Conservation (phyloP, 2,888 invertebrate species). For the Panorpa germanica region DNA sequence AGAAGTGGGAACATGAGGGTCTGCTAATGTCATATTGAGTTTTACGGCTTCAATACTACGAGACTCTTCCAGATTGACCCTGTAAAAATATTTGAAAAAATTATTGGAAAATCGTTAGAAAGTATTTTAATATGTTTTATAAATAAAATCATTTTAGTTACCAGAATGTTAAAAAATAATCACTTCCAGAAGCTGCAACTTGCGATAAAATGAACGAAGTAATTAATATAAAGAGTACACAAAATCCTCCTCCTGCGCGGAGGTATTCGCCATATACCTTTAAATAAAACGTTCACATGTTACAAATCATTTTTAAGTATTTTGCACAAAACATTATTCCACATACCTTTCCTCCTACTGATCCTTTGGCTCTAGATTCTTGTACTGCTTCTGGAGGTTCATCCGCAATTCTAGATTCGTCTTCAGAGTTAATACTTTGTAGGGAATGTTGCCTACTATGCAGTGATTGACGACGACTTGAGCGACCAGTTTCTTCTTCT, state of each 20-base stretch:
- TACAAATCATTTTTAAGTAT: no score
- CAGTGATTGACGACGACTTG: constrained; percentile 15
- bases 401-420: constrained; percentile 24
- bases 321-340: no score
- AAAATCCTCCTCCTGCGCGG: constrained; percentile 46
- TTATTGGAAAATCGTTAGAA: constrained; percentile 1
- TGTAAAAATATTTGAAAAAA: constrained; percentile 18
- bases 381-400: constrained; percentile 23
- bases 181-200: constrained; percentile 48
- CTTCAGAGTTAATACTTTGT: constrained; percentile 30
- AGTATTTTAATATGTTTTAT: constrained; percentile 9
- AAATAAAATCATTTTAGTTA: constrained; percentile 18
- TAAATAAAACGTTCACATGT: no score
- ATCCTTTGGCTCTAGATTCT: constrained; percentile 41
- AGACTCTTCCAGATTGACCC: constrained; percentile 36
- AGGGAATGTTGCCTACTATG: constrained; percentile 18
- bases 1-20: not conserved
- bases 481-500: constrained; percentile 18
- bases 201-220: constrained; percentile 46
- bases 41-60: constrained; percentile 9
- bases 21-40: not conserved
- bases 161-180: constrained; percentile 67
- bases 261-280: constrained; percentile 48
- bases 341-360: constrained; percentile 33
- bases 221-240: constrained; percentile 35